Percentiles rank a stretch among this genome's conserved stretches.
Conservation (phyloP, 1,140 invertebrate genomes). For the Anastrepha obliqua region DNA sequence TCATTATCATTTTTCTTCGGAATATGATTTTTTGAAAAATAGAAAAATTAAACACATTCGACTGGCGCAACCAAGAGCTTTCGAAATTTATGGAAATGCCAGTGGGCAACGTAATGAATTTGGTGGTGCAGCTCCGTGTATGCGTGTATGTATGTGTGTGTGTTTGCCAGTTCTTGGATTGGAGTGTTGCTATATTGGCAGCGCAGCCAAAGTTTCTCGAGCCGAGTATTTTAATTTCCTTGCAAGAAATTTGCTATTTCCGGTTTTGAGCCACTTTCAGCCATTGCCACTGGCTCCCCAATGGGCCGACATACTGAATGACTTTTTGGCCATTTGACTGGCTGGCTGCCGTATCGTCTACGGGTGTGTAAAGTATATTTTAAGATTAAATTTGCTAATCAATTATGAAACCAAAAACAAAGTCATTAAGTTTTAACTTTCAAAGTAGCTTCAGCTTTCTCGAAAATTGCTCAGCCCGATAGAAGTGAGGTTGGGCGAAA, state of each 20-base stretch:
- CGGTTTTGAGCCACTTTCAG: slow-evolving; percentile 44
- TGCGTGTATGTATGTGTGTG: neutral
- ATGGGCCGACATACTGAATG: neutral
- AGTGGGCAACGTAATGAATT: slow-evolving; percentile 50
- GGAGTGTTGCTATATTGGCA: slow-evolving; percentile 27
- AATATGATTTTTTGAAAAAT: slow-evolving; percentile 49
- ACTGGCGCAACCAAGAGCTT: neutral
- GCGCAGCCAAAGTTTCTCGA: slow-evolving; percentile 36
- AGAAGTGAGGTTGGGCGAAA: no score
- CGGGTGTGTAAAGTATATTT: neutral
- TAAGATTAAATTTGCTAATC: slow-evolving; percentile 44
- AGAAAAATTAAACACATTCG: neutral
- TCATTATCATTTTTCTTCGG: slow-evolving; percentile 44
- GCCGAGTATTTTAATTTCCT: slow-evolving; percentile 55
- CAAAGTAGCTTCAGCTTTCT: no score
- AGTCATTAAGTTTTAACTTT: slow-evolving; percentile 1
- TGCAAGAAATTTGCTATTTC: slow-evolving; percentile 55
- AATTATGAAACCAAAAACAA: slow-evolving; percentile 41
- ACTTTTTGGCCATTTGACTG: neutral
- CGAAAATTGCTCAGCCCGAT: no score
- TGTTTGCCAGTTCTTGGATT: neutral
- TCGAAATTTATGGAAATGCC: slow-evolving; percentile 45
- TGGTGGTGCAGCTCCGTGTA: neutral
- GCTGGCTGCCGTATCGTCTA: neutral
- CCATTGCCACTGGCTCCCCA: neutral